Base-by-base conservation (phyloP, 1,140 invertebrate species). In the Bombus balteatus region DNA sequence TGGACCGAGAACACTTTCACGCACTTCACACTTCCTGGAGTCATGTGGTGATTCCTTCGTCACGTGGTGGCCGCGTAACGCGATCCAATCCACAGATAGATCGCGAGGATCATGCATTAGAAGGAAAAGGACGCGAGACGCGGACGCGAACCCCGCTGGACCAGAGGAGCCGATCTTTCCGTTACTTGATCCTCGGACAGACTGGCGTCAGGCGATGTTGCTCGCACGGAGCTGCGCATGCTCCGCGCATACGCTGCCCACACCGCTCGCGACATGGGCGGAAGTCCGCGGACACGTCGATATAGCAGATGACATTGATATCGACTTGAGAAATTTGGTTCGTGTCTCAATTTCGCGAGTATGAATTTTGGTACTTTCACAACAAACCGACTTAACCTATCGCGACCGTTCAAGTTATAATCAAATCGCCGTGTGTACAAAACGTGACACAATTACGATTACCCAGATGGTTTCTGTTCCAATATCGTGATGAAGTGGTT, bases 181-280 rank as follows among this genome's bases (percentile, higher is more conserved):
- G 92, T 93, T 90, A 89, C 92, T 94, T 92, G 93, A 91, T 94
- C 93, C 94, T 92, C 93, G 94, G 94, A 94, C 94, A 92, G 92
- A 95, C 95, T 95, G 94, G 92, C 92, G 92, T 93, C 91, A 88
- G 88, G 86, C 89, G 91, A 91, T 87, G 88, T 83, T 72, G 90
- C 85, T 83, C 77, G 66, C 75, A 66, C 68, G 47, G 80, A 90
- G 89, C 81, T 94, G 94, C 94, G 94, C 94, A 94, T 92, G 94
- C 93, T 79, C 88, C 87, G 87, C 88, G 82, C 81, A 84, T 89
- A 87, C 75, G 74, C 85, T 90, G 74, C 43, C 65, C 75, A 87
- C 81, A 71, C 85, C 34, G 90, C 65, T 75, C 79, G 72, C 72
- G 85, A 87, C 59, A 92, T 91, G 93, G 93, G 92, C 88, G 92